These are phyloP conservation scores for Brachypodius melanocephalos DNA, from an alignment of 2,113 vertebrate species.

Conservation along the genomic window DNA sequence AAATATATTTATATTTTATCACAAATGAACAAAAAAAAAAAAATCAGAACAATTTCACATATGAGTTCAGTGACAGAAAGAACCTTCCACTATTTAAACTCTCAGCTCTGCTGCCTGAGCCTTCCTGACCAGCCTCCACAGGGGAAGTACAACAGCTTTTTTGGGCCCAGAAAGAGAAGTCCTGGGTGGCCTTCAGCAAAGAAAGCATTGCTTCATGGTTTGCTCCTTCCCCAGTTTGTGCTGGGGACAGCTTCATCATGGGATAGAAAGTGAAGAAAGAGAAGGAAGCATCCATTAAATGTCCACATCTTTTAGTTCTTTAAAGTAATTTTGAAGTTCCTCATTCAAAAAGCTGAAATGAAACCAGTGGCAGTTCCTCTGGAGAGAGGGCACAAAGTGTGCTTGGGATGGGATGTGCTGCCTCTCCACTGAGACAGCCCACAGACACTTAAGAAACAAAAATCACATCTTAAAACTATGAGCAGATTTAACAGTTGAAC, in stretches of 20 bases:
- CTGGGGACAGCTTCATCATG: background rate
- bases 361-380: slow-evolving; percentile 32
- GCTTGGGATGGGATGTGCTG: background rate
- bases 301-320: background rate
- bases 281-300: background rate
- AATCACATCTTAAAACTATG: slow-evolving; percentile 52
- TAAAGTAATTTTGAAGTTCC: slow-evolving; percentile 47
- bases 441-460: slow-evolving; percentile 17
- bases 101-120: background rate
- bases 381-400: slow-evolving; percentile 18
- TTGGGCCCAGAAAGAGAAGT: background rate
- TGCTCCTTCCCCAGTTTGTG: background rate
- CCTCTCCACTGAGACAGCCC: background rate
- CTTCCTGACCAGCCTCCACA: background rate
- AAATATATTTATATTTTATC: slow-evolving; percentile 35
- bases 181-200: background rate
- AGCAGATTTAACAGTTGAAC: slow-evolving; percentile 56
- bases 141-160: background rate
- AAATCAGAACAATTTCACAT: slow-evolving; percentile 4
- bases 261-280: background rate
- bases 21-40: slow-evolving; percentile 35
- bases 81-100: background rate
- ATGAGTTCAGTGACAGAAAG: background rate
- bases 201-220: background rate
- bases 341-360: slow-evolving; percentile 21